Evolutionary conservation across 1,140 invertebrate species (phyloP).

Genomic region (Laodelphax striatellus): DNA sequence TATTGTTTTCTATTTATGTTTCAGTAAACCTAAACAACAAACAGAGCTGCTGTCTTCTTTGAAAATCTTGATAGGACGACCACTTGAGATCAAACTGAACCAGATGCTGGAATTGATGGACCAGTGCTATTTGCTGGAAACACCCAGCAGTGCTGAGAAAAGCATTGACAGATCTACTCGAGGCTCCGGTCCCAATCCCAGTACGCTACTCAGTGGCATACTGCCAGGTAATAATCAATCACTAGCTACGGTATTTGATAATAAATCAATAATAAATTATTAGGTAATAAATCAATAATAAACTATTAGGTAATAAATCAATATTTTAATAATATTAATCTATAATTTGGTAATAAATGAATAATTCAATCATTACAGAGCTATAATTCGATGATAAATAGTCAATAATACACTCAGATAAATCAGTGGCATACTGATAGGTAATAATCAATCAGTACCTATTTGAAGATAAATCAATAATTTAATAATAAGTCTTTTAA

Average conservation of each 20-base stretch:
- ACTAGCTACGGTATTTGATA: no score
- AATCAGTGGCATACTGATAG: slow-evolving; percentile 12
- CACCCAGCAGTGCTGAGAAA: background rate
- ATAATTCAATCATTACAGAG: no score
- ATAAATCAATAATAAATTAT: no score
- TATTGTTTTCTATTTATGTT: slow-evolving; percentile 25
- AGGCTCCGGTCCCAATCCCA: slow-evolving; percentile 31
- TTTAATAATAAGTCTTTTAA: no score
- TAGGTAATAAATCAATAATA: no score
- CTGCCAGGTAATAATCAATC: slow-evolving; percentile 69
- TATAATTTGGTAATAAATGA: no score
- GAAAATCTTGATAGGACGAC: slow-evolving; percentile 37
- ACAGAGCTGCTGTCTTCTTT: slow-evolving; percentile 44
- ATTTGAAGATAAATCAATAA: no score
- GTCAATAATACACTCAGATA: no score
- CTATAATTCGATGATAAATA: no score
- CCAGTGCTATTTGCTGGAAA: slow-evolving; percentile 52
- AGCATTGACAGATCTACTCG: background rate
- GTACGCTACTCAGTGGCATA: slow-evolving; percentile 56
- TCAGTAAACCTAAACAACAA: slow-evolving; percentile 54
- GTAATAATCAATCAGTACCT: no score
- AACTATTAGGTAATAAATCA: no score
- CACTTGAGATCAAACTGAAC: slow-evolving; percentile 47
- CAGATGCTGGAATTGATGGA: slow-evolving; percentile 65
- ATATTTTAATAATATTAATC: no score